phyloP scores from a whole-genome alignment of 2,888 invertebrate genomes.

The Agrochola litura region DNA sequence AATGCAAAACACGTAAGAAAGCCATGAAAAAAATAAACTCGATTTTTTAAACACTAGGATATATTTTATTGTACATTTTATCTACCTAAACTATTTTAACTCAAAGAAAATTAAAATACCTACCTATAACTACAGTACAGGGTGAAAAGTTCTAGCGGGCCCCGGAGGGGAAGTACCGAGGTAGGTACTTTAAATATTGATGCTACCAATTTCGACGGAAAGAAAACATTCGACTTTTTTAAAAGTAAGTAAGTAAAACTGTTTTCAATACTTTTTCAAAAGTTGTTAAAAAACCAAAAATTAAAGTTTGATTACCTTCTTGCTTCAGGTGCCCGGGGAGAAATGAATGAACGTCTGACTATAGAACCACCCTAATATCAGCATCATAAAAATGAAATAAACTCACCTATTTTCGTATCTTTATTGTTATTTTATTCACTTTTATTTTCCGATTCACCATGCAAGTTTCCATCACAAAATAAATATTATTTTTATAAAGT shows the following conservation, averaged over 20 bases:
- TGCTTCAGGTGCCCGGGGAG: conserved; percentile 10
- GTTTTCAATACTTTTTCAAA: not conserved
- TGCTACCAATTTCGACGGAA: not conserved
- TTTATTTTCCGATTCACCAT: conserved; percentile 49
- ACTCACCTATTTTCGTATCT: conserved; percentile 61
- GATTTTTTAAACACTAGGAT: not conserved
- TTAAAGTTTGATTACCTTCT: conserved; percentile 15
- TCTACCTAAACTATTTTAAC: too few species aligned
- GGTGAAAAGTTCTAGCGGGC: not conserved
- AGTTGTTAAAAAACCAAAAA: not conserved
- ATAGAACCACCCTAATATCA: not conserved
- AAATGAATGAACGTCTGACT: conserved; percentile 30
- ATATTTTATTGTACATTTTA: not conserved
- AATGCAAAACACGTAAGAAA: not conserved
- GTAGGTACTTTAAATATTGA: not conserved
- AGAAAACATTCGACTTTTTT: not conserved
- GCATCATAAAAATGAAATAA: conserved; percentile 35
- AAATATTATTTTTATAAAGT: conserved; percentile 43
- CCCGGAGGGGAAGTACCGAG: not conserved
- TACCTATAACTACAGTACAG: not conserved
- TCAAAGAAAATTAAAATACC: not conserved
- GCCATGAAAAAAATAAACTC: not conserved
- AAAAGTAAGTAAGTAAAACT: not conserved
- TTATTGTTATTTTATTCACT: conserved; percentile 57
- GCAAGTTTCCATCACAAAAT: conserved; percentile 65